These are phyloP conservation scores for Hydrozoanthus tunicans DNA, from an alignment of 64 coral and sea anemone genomes.

Conservation along the genomic window DNA sequence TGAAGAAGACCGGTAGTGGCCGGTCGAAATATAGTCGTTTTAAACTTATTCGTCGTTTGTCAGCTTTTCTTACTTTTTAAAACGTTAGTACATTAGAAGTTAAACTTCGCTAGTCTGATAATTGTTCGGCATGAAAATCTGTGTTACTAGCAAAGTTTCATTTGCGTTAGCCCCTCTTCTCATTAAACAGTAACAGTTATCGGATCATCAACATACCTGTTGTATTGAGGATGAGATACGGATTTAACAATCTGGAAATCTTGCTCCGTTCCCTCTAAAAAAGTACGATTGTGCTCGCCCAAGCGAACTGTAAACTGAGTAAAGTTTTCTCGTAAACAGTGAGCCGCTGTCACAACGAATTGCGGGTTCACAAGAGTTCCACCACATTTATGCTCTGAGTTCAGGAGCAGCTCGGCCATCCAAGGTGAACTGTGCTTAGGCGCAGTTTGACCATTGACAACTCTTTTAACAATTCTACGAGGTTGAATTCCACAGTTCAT, in stretches of 20 bases:
- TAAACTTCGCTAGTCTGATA: too few relatives aligned
- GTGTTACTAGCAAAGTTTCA: too few relatives aligned
- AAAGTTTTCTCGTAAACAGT: not conserved
- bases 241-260: not conserved
- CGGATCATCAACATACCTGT: not conserved
- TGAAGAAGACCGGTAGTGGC: too few relatives aligned
- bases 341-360: slow-evolving; percentile 34
- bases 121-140: too few relatives aligned
- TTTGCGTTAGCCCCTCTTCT: too few relatives aligned
- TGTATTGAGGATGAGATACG: slow-evolving; percentile 2
- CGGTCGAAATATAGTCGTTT: too few relatives aligned
- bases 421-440: slow-evolving; percentile 20
- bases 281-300: slow-evolving; percentile 6
- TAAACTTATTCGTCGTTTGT: too few relatives aligned
- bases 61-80: too few relatives aligned
- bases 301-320: not conserved
- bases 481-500: too few relatives aligned
- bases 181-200: too few relatives aligned
- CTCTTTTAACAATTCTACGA: slow-evolving; percentile 1
- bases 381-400: not conserved
- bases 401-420: not conserved
- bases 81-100: too few relatives aligned
- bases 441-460: slow-evolving; percentile 24
- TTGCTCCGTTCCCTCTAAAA: not conserved
- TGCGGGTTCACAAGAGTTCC: slow-evolving; percentile 26